Base-by-base conservation (phyloP, 1,140 invertebrate species). In the Atta texana region DNA sequence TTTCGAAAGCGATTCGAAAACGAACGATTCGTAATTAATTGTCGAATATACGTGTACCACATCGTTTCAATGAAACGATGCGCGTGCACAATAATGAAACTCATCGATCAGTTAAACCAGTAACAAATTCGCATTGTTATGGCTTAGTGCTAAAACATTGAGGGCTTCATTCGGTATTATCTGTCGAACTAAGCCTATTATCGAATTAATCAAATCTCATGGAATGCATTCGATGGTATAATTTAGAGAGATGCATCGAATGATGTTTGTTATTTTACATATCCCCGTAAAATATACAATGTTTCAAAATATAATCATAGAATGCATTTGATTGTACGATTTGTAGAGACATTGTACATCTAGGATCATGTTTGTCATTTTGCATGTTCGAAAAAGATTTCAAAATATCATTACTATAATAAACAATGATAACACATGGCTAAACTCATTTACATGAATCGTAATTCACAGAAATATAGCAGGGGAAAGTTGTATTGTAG, bases 151-250 rank as follows among this genome's bases (percentile, higher is more conserved):
- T 76, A 66, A 76, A 66, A 71, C 66, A 57, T 21, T 57, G 75
- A 76, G 61, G 88, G 88, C 88, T 90, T 90, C 89, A 75, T 31
- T 78, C 21, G 10, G 72, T 55, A 49, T 55, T 44, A 51, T 61
- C 74, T 74, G 53, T 68, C 86, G 86, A 90, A 90, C 88, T 90
- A 90, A 90, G 74, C 89, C 31, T 59, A 86, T 89, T 90, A 90
- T 81, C 81, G 75, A 88, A 88, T 90, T 85, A 90, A 81, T 90
- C 87, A 72, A 88, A 72, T 87, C 88, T 87, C 78, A 66, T 31
- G 80, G 14, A 51, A 81, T 57, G n/a, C 66, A 24, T 51, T 76
- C 55, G 34, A 63, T 18, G 12, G n/a, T 39, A 44, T 31, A 31
- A 88, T 69, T 87, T 82, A 44, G 59, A 77, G 21, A 34, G 51